A percentile compares a stretch with the other conserved stretches of the same genome.
Evolutionary conservation across 1,140 invertebrate species (phyloP).

Genomic region (Argopecten irradians): DNA sequence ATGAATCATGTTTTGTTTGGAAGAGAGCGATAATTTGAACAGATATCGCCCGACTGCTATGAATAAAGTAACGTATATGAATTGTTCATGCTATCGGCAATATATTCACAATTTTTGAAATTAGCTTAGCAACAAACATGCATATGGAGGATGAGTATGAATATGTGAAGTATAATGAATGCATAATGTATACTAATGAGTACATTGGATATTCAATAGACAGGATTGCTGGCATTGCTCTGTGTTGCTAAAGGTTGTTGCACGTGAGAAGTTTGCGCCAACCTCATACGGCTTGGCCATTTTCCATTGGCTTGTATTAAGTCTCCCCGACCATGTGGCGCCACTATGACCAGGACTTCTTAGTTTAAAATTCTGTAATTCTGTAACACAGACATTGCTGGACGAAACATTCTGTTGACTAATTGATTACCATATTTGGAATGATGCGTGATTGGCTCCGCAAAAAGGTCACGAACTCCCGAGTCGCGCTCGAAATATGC

Average conservation of each 20-base stretch:
- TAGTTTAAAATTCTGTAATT: not conserved
- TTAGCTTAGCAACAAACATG: not conserved
- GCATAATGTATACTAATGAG: not conserved
- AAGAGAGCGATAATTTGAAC: too few relatives aligned
- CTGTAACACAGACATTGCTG: not conserved
- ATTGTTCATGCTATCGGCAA: not conserved
- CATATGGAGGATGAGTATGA: too few relatives aligned
- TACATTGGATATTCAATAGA: not conserved
- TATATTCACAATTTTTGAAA: not conserved
- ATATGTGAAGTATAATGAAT: not conserved
- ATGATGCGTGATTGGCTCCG: not conserved
- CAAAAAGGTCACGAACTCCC: not conserved
- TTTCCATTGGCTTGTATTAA: not conserved
- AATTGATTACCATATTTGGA: constrained; percentile 12
- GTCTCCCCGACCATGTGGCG: not conserved
- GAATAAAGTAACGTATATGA: too few relatives aligned
- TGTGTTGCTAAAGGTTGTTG: not conserved
- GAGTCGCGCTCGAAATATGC: not conserved
- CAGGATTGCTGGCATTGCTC: not conserved
- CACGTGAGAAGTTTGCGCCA: not conserved
- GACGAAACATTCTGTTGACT: not conserved
- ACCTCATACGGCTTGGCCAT: not conserved
- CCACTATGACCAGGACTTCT: not conserved
- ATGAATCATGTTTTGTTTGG: too few relatives aligned
- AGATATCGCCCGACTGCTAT: too few relatives aligned